These are phyloP conservation scores for Tenthredo scrophulariae DNA, from an alignment of 2,888 invertebrate genomes.

Conservation along the genomic window DNA sequence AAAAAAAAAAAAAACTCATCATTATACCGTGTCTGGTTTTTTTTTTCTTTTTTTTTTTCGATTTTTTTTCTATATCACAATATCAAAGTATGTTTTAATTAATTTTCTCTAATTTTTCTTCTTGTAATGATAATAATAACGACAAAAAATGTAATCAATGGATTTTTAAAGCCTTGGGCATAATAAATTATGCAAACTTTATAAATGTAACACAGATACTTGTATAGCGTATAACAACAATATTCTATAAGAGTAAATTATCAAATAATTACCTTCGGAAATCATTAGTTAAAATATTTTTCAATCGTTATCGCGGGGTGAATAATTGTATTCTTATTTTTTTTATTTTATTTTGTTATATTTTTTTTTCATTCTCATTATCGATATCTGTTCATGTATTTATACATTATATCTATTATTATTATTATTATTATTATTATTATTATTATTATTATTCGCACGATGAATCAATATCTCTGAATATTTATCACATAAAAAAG, in stretches of 20 bases:
- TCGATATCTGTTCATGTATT: background rate
- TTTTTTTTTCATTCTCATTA: background rate
- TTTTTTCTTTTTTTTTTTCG: background rate
- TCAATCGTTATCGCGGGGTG: background rate
- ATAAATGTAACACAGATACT: background rate
- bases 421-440: too few species aligned
- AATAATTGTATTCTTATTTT: background rate
- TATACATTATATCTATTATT: background rate
- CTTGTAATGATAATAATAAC: too few species aligned
- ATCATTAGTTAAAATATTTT: background rate
- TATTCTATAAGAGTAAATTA: background rate
- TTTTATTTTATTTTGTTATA: too few species aligned
- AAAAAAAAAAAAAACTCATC: too few species aligned
- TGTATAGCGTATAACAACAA: background rate
- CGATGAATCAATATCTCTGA: background rate
- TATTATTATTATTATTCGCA: background rate
- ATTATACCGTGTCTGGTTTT: background rate
- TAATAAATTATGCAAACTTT: background rate
- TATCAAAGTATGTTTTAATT: background rate
- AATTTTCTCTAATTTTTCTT: too few species aligned
- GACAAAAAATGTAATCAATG: background rate
- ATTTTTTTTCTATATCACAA: background rate
- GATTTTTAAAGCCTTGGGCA: background rate
- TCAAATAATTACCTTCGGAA: background rate
- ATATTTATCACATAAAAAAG: background rate